phyloP scores from a whole-genome alignment of 2,888 invertebrate genomes.

The Loripinus fragilis region DNA sequence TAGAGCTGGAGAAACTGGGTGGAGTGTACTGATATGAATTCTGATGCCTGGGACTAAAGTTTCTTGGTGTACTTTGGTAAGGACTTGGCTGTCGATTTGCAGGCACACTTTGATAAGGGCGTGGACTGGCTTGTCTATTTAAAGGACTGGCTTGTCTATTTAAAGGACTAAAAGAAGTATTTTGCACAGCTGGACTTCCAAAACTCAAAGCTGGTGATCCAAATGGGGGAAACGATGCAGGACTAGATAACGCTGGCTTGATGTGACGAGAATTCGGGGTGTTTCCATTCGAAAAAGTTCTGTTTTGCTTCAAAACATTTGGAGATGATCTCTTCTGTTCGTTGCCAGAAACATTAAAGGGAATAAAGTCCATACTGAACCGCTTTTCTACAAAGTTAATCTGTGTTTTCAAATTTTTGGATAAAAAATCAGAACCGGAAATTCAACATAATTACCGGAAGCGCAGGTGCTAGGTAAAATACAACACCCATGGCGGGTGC shows the following conservation, averaged over 20 bases:
- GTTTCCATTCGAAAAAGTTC: background rate
- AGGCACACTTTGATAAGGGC: background rate
- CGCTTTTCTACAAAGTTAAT: background rate
- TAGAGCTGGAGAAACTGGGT: slow-evolving; percentile 8
- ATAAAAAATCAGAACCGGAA: slow-evolving; percentile 2
- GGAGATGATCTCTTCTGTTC: slow-evolving; percentile 27
- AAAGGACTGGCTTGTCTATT: slow-evolving; percentile 41
- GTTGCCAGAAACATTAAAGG: slow-evolving; percentile 43
- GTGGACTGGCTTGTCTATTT: slow-evolving; percentile 28
- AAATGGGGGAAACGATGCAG: slow-evolving; percentile 22
- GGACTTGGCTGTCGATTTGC: background rate
- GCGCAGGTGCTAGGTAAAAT: too few relatives aligned
- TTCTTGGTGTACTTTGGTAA: background rate
- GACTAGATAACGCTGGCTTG: slow-evolving; percentile 50
- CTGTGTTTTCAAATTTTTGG: too few relatives aligned
- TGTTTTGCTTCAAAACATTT: slow-evolving; percentile 12
- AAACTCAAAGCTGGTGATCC: slow-evolving; percentile 29
- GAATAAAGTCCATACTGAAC: slow-evolving; percentile 53
- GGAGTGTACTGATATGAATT: slow-evolving; percentile 23
- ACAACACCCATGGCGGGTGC: too few relatives aligned
- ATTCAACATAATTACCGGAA: background rate
- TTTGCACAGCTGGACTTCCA: slow-evolving; percentile 36
- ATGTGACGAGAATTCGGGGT: background rate
- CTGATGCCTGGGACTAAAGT: slow-evolving; percentile 28
- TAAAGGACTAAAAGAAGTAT: slow-evolving; percentile 18